Evolutionary conservation across 1,140 invertebrate species (phyloP).

Genomic region (Brachionus manjavacas): DNA sequence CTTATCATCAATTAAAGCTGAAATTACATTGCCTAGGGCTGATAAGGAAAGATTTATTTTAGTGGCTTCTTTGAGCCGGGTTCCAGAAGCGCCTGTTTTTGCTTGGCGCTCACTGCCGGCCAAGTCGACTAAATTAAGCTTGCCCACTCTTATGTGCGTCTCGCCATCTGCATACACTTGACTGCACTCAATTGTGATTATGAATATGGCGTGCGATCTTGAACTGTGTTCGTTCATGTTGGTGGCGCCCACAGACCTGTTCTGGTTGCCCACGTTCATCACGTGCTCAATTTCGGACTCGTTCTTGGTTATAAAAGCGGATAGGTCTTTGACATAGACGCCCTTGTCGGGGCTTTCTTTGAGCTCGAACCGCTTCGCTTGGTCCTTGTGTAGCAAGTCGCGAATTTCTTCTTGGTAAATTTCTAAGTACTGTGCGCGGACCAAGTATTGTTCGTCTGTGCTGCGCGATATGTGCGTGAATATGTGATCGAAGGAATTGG

Average conservation of each 20-base stretch:
- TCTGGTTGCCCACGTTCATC: constrained; percentile 70
- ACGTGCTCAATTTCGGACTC: constrained; percentile 68
- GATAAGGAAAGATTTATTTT: constrained; percentile 91
- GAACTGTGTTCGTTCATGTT: constrained; percentile 99
- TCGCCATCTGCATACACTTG: constrained; percentile 47
- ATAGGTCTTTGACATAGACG: constrained; percentile 60
- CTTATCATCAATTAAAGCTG: constrained; percentile 69
- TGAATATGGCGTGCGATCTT: constrained; percentile 97
- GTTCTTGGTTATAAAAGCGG: constrained; percentile 71
- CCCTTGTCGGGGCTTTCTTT: constrained; percentile 7
- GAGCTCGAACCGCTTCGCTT: constrained; percentile 64
- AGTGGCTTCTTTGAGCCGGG: constrained; percentile 84
- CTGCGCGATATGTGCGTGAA: constrained; percentile 62
- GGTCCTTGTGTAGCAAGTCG: constrained; percentile 81
- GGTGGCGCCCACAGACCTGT: constrained; percentile 79
- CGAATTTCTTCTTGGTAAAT: constrained; percentile 79
- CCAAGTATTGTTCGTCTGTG: constrained; percentile 74
- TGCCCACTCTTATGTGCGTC: constrained; percentile 58
- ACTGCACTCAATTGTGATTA: constrained; percentile 76
- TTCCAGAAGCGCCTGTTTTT: constrained; percentile 70
- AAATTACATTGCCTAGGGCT: constrained; percentile 89
- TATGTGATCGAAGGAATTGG: constrained; percentile 64
- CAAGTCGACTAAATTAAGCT: constrained; percentile 96
- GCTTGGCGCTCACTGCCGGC: constrained; percentile 95
- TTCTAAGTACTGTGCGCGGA: constrained; percentile 83